Base-by-base conservation (phyloP, 2,113 vertebrate species). In the Lipophrys pholis region DNA sequence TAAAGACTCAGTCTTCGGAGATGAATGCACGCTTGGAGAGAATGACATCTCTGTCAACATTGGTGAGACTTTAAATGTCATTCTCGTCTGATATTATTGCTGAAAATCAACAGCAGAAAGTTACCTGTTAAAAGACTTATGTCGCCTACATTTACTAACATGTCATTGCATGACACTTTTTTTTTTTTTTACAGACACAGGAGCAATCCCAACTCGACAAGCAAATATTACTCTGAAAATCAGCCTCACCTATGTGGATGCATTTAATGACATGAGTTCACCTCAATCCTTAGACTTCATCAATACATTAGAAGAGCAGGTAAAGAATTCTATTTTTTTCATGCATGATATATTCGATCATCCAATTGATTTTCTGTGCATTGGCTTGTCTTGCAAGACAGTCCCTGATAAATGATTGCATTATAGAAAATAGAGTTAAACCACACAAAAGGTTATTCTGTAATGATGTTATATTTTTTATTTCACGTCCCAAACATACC, bases 191-290 rank as follows among this genome's bases (percentile, higher is more conserved):
- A 3, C 69, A 93, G 81, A 88, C 69, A 30, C 39, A 5, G 66
- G 7, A 11, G 21, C 4, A 36, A 9, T 80, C n/a, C 93, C 86
- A 38, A 81, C 78, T 53, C 82, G 86, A 68, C 86, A 86, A 15
- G 75, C 77, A 16, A 91, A 68, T 43, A 36, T 94, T 52, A 84
- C 86, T 56, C 51, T 94, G 43, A 49, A 55, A 79, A 73, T 93
- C 42, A 6, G 68, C 0, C 15, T 50, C 0, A 0, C 6, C 3
- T 93, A 82, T 68, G 3, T 1, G 5, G 0, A 6, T 0, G 75
- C 43, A 3, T 91, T 63, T 73, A 15, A 79, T 1, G 2, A 88
- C 69, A 15, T 89, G 15, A 76, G 0, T 3, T 93, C 90, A 14
- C 0, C 30, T 7, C 0, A 70, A n/a, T 83, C 83, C 9, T 9